Evolutionary conservation across 2,797 vertebrate species (phyloP).

Genomic region (Tarsius wallacei): DNA sequence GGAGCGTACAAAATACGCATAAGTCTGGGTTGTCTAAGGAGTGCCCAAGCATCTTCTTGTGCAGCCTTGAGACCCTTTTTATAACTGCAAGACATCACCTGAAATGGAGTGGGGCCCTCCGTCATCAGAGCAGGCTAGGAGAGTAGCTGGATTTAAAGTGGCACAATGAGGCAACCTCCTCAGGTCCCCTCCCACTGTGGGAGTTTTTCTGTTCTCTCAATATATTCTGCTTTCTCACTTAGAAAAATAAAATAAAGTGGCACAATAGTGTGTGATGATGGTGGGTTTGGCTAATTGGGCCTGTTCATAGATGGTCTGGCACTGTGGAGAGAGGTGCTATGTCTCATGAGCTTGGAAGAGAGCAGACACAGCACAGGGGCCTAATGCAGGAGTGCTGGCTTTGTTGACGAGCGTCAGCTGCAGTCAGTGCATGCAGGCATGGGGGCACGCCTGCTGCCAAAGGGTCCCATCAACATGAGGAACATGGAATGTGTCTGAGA

Average conservation of each 20-base stretch:
- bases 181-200: too few relatives aligned
- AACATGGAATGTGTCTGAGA: neutral
- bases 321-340: neutral
- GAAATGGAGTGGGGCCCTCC: too few relatives aligned
- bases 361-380: neutral
- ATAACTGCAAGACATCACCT: too few relatives aligned
- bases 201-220: too few relatives aligned
- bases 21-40: too few relatives aligned
- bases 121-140: too few relatives aligned
- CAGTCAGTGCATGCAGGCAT: neutral
- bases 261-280: neutral
- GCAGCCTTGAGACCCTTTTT: too few relatives aligned
- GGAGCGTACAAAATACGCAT: too few relatives aligned
- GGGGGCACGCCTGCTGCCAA: neutral
- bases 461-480: neutral
- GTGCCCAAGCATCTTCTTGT: too few relatives aligned
- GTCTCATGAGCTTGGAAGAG: neutral
- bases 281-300: neutral
- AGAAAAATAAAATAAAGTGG: too few relatives aligned
- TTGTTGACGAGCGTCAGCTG: neutral
- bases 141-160: neutral
- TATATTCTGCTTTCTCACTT: too few relatives aligned
- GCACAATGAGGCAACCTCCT: neutral
- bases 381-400: neutral
- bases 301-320: neutral